A percentile compares a stretch with the other conserved stretches of the same genome.
These are phyloP conservation scores for Drosophila ananassae DNA, from an alignment of 1,140 invertebrate species.

Conservation along the genomic window DNA sequence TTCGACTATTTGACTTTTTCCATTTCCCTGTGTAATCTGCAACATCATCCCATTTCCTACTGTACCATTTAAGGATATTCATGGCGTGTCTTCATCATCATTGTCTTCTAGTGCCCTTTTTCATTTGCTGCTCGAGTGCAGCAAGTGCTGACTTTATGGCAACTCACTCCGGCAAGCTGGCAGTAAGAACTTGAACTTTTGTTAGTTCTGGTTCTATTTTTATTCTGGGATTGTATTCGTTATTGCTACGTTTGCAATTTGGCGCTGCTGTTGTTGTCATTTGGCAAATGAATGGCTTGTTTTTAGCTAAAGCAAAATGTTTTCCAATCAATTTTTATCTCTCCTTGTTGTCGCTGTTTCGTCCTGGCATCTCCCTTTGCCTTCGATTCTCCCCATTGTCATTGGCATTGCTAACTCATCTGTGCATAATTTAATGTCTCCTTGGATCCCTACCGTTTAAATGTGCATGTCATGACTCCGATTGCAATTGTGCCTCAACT, in stretches of 20 bases:
- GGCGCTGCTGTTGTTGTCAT: conserved; percentile 72
- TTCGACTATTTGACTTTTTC: neutral
- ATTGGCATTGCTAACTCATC: conserved; percentile 83
- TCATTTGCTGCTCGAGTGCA: conserved; percentile 37
- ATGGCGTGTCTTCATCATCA: conserved; percentile 1
- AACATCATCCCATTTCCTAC: neutral
- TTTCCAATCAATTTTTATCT: conserved; percentile 84
- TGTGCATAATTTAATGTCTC: conserved; percentile 83
- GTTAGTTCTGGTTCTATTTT: conserved; percentile 20
- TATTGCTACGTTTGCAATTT: conserved; percentile 70
- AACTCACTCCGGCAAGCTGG: conserved; percentile 36
- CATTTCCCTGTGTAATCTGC: neutral
- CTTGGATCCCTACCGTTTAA: conserved; percentile 37
- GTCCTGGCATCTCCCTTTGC: neutral
- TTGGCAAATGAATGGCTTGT: conserved; percentile 80
- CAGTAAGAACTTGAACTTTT: conserved; percentile 68
- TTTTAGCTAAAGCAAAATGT: conserved; percentile 72
- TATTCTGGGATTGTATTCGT: conserved; percentile 65
- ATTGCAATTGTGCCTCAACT: conserved; percentile 14
- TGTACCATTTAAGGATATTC: neutral
- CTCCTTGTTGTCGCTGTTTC: conserved; percentile 50
- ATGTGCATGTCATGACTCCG: conserved; percentile 76
- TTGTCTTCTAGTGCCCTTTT: conserved; percentile 3
- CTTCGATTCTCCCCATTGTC: conserved; percentile 45
- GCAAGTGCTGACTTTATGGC: conserved; percentile 52